Base-by-base conservation (phyloP, 2,113 vertebrate genomes). In the Calyptomena viridis region DNA sequence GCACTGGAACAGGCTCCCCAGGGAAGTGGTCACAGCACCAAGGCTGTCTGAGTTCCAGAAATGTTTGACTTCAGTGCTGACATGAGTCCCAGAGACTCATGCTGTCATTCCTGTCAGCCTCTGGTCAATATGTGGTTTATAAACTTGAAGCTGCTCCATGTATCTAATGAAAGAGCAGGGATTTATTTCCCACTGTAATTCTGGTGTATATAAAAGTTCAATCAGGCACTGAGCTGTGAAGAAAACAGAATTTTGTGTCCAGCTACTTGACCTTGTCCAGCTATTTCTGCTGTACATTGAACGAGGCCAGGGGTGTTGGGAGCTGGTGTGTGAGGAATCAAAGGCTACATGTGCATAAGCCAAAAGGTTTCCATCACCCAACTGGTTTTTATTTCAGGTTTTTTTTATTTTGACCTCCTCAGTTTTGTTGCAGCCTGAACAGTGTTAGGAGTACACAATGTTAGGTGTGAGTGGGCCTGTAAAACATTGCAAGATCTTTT, bases 241-340 rank as follows among this genome's bases (percentile, higher is more conserved):
- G 68, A 66, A 66, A 71, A 62, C 28, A 75, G 49, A 69, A 16
- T n/a, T 23, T 46, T 46, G 30, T 64, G 28, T 87, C 55, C 60
- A 42, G 35, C n/a, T 86, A 62, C 42, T 91, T 58, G 59, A 28
- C 5, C 4, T 47, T 47, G 46, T 22, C 46, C 46, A 22, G 0
- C 24, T 49, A 27, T 22, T 59, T 11, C 13, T 80, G 27, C 40
- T 74, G 39, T 33, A 12, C 23, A 7, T 35, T 72, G 68, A 63
- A 35, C 0, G 1, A 53, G 59, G 22, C 14, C 39, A 30, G 14
- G 11, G 27, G 6, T 69, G 30, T 12, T 93, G 78, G 56, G 40
- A 83, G 21, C 28, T 50, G 24, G 16, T 55, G 14, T 0, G 0
- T 23, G 59, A 77, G 50, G n/a, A 71, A 28, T 22, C 37, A 22